Percentiles rank a stretch among this genome's conserved stretches.
Evolutionary conservation across 2,888 invertebrate species (phyloP).

Genomic region (Graphium colonna): DNA sequence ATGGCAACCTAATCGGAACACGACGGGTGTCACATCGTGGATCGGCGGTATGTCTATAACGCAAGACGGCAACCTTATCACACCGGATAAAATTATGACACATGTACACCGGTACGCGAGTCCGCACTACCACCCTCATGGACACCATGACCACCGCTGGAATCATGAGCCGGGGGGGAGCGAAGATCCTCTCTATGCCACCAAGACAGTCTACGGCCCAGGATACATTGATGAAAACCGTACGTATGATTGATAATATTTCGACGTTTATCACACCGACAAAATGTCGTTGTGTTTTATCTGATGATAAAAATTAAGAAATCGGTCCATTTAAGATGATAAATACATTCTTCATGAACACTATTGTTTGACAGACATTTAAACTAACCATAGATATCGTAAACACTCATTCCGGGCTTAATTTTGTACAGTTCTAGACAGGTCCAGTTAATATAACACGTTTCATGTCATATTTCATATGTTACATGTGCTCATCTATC

Average conservation of each 20-base stretch:
- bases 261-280: constrained; percentile 40
- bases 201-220: constrained; percentile 78
- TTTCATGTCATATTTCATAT: constrained; percentile 1
- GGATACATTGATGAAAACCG: constrained; percentile 78
- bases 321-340: constrained; percentile 11
- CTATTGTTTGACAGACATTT: constrained; percentile 45
- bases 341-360: constrained; percentile 35
- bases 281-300: constrained; percentile 13
- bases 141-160: constrained; percentile 74
- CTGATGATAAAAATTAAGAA: constrained; percentile 1
- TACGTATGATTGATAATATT: constrained; percentile 62
- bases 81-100: constrained; percentile 74
- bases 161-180: constrained; percentile 76
- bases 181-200: constrained; percentile 73
- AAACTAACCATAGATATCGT: constrained; percentile 78
- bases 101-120: constrained; percentile 75
- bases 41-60: constrained; percentile 78
- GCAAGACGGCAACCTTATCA: constrained; percentile 74
- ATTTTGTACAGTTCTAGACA: constrained; percentile 57
- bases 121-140: constrained; percentile 75
- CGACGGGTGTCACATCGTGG: constrained; percentile 68
- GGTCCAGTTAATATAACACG: constrained; percentile 30
- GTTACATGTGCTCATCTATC: constrained; percentile 14
- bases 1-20: constrained; percentile 71
- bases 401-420: constrained; percentile 57